phyloP scores from a whole-genome alignment of 1,140 invertebrate genomes.

The Danaus plexippus region DNA sequence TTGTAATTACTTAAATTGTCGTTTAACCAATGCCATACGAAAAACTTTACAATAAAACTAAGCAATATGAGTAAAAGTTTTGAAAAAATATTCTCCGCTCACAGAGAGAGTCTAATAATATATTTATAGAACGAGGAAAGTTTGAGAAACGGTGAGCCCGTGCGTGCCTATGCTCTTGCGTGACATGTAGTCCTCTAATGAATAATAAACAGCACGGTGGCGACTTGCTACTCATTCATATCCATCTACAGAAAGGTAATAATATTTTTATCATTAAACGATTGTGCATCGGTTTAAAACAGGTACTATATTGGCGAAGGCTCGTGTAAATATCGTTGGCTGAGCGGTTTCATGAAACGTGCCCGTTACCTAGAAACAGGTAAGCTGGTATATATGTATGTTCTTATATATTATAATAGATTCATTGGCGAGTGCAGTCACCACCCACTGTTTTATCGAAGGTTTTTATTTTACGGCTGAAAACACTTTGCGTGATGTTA shows the following conservation, averaged over 20 bases:
- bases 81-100: conserved; percentile 9
- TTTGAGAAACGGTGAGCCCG: conserved; percentile 57
- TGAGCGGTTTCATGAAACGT: conserved; percentile 10
- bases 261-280: conserved; percentile 55
- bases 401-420: too few species aligned
- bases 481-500: conserved; percentile 55
- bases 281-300: conserved; percentile 47
- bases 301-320: conserved; percentile 40
- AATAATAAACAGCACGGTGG: conserved; percentile 67
- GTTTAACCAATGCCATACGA: too few species aligned
- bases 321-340: conserved; percentile 28
- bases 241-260: conserved; percentile 57
- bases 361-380: conserved; percentile 28
- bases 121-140: conserved; percentile 39
- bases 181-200: conserved; percentile 67
- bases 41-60: conserved; percentile 2
- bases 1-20: too few species aligned
- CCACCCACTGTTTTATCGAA: too few species aligned
- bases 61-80: conserved; percentile 4
- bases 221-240: conserved; percentile 65
- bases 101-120: conserved; percentile 31
- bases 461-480: conserved; percentile 29
- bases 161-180: conserved; percentile 63
- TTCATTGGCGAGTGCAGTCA: too few species aligned
- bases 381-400: conserved; percentile 1